Conservation (phyloP, 2,113 vertebrate species). For the Amblyopsis rosae region DNA sequence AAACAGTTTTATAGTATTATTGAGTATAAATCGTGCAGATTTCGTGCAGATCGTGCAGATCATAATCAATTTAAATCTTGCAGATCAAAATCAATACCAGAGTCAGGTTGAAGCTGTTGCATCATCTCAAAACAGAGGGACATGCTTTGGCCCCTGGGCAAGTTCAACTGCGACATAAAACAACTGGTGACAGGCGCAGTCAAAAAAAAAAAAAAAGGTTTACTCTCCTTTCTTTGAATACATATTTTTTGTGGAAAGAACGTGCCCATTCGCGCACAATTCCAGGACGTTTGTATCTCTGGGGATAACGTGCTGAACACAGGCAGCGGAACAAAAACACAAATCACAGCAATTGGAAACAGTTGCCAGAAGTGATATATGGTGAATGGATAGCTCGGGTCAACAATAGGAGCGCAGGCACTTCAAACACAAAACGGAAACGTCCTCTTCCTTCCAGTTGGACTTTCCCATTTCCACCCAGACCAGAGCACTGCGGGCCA, state of each 20-base stretch:
- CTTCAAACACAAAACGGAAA: slow-evolving; percentile 4
- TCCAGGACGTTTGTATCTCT: slow-evolving; percentile 27
- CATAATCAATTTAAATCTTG: neutral
- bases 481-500: neutral
- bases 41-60: neutral
- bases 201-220: neutral
- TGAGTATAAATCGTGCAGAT: neutral
- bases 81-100: slow-evolving; percentile 2
- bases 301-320: slow-evolving; percentile 10
- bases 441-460: slow-evolving; percentile 6
- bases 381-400: slow-evolving; percentile 1
- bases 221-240: neutral
- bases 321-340: slow-evolving; percentile 3
- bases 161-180: neutral
- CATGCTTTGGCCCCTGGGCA: neutral
- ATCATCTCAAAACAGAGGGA: neutral
- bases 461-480: slow-evolving; percentile 4
- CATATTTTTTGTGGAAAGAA: neutral
- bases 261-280: slow-evolving; percentile 21
- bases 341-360: slow-evolving; percentile 26
- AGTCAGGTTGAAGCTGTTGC: neutral
- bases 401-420: slow-evolving; percentile 11
- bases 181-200: neutral
- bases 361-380: slow-evolving; percentile 18
- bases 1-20: neutral